Conservation (phyloP, 2,113 vertebrate genomes). For the Gobiocypris rarus region DNA sequence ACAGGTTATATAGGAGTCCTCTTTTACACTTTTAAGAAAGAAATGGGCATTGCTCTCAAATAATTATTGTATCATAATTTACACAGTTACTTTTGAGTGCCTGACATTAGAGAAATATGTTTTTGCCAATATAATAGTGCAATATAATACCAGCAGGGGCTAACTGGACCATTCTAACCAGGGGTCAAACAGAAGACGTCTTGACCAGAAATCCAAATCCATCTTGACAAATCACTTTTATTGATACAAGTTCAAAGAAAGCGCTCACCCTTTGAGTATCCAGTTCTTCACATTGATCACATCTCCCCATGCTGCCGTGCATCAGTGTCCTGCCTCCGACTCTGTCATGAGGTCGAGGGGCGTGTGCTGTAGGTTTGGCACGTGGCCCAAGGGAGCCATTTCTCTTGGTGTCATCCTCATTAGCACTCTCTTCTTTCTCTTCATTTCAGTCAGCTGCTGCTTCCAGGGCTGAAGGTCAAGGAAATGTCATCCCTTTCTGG, state of each 20-base stretch:
- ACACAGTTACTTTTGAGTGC: neutral
- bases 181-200: neutral
- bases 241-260: neutral
- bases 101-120: neutral
- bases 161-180: neutral
- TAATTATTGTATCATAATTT: neutral
- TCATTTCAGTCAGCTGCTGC: conserved; percentile 54
- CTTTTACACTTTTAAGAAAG: neutral
- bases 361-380: neutral
- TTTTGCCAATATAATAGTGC: neutral
- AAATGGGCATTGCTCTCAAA: neutral
- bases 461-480: conserved; percentile 64
- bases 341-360: neutral
- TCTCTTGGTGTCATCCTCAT: conserved; percentile 56
- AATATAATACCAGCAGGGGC: neutral
- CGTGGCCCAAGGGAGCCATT: conserved; percentile 44
- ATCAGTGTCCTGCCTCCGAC: conserved; percentile 32
- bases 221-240: conserved; percentile 4
- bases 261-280: neutral
- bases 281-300: neutral
- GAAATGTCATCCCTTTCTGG: conserved; percentile 60
- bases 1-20: neutral
- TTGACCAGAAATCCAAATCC: neutral
- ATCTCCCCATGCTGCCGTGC: conserved; percentile 3
- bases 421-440: conserved; percentile 60